Conservation (phyloP, 2,113 vertebrate genomes). For the Osmerus mordax region DNA sequence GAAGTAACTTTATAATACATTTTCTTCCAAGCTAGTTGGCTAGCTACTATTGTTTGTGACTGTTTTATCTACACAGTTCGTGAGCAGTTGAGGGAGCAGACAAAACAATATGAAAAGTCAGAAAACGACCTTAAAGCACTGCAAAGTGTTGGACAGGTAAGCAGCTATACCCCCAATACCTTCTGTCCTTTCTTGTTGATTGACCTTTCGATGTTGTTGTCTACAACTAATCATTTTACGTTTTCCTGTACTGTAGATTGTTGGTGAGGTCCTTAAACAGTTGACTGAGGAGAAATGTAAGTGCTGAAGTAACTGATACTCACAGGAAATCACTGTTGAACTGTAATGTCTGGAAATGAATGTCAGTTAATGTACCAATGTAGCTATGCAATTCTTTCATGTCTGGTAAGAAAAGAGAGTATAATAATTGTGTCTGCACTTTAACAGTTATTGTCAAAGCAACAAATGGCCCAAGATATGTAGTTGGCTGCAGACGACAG, state of each 20-base stretch:
- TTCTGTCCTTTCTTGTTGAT: neutral
- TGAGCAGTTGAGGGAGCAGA: constrained; percentile 87
- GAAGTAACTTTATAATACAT: too few species aligned
- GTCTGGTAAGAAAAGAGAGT: too few species aligned
- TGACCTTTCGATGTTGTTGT: neutral
- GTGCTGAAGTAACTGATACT: constrained; percentile 27
- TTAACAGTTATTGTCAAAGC: constrained; percentile 80
- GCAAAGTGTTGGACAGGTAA: constrained; percentile 87
- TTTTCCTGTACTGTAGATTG: constrained; percentile 71
- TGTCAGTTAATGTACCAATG: neutral
- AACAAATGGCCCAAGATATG: constrained; percentile 82
- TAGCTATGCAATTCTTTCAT: too few species aligned
- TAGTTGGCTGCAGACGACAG: constrained; percentile 80
- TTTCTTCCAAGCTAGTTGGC: neutral
- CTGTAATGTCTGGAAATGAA: neutral
- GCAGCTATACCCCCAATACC: neutral
- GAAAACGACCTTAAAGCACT: constrained; percentile 89
- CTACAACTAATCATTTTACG: neutral
- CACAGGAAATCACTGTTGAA: too few species aligned
- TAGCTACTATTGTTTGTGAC: neutral
- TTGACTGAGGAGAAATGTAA: constrained; percentile 90
- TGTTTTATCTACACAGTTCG: constrained; percentile 68
- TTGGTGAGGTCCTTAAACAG: constrained; percentile 87
- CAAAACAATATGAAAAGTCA: constrained; percentile 91
- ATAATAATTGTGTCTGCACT: neutral